Evolutionary conservation across 2,113 vertebrate species (phyloP).

Genomic region (Polypterus senegalus): DNA sequence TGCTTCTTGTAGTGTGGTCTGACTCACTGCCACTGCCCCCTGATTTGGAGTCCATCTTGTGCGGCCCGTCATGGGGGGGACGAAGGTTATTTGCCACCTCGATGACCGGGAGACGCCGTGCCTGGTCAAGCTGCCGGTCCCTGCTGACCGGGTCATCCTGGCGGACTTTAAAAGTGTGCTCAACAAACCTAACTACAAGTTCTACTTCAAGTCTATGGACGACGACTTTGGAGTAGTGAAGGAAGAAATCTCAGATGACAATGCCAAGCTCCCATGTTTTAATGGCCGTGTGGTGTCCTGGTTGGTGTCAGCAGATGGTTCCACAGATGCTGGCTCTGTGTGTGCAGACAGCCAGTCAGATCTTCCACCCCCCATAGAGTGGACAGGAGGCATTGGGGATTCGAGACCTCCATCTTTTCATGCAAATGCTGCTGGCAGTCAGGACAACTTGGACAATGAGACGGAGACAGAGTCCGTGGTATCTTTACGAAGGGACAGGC

Average conservation of each 20-base stretch:
- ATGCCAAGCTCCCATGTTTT: conserved; percentile 86
- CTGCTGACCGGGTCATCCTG: conserved; percentile 43
- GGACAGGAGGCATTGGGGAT: conserved; percentile 84
- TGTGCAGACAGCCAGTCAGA: conserved; percentile 68
- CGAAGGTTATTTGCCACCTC: conserved; percentile 53
- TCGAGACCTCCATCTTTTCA: conserved; percentile 91
- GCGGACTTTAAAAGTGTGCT: conserved; percentile 48
- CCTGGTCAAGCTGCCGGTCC: conserved; percentile 46
- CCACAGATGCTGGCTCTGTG: conserved; percentile 67
- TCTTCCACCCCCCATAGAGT: conserved; percentile 65
- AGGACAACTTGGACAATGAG: conserved; percentile 75
- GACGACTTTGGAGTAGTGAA: conserved; percentile 78
- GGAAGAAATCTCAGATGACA: conserved; percentile 93
- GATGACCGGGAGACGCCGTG: conserved; percentile 52
- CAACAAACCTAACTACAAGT: conserved; percentile 37
- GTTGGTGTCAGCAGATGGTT: conserved; percentile 83
- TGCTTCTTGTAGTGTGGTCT: conserved; percentile 59
- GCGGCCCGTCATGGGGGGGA: too few species aligned
- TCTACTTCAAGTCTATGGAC: conserved; percentile 56
- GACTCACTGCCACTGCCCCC: conserved; percentile 71
- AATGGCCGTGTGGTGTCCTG: conserved; percentile 97
- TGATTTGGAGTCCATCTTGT: conserved; percentile 54
- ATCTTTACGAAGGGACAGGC: conserved; percentile 56
- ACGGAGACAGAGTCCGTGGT: conserved; percentile 72
- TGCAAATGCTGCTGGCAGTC: conserved; percentile 68